phyloP scores from a whole-genome alignment of 53 echinoderm and acorn worm genomes.

The Temnopleurus reevesii region DNA sequence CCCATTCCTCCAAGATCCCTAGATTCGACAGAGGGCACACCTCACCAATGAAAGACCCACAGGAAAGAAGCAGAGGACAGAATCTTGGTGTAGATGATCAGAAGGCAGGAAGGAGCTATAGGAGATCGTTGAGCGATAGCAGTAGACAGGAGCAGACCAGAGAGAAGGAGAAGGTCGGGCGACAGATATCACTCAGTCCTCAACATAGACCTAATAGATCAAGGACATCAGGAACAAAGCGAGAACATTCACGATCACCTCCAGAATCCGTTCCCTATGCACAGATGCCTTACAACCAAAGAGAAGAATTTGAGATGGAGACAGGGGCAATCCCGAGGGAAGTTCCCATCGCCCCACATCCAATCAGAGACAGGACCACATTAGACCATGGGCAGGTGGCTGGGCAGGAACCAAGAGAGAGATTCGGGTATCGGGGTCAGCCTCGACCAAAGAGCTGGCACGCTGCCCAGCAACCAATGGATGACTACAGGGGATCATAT shows the following conservation, averaged over 20 bases:
- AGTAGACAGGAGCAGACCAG: not conserved
- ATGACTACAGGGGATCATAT: not conserved
- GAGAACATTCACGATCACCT: slow-evolving; percentile 43
- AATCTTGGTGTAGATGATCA: not conserved
- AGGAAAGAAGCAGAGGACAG: not conserved
- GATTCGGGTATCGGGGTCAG: slow-evolving; percentile 19
- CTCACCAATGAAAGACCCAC: not conserved
- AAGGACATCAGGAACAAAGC: slow-evolving; percentile 29
- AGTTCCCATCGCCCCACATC: not conserved
- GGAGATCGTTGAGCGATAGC: slow-evolving; percentile 43
- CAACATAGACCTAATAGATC: slow-evolving; percentile 23
- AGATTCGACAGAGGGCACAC: slow-evolving; percentile 27
- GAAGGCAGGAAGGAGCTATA: slow-evolving; percentile 4
- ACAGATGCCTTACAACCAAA: not conserved
- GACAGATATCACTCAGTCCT: slow-evolving; percentile 46
- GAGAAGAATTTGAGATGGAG: not conserved
- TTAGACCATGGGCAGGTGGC: not conserved
- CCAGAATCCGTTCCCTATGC: slow-evolving; percentile 14
- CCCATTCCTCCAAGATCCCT: slow-evolving; percentile 52
- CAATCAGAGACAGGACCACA: slow-evolving; percentile 6
- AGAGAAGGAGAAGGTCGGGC: slow-evolving; percentile 21
- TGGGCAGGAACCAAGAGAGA: not conserved
- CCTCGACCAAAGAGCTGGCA: slow-evolving; percentile 20
- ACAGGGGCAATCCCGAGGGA: not conserved
- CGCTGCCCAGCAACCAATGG: not conserved